Conservation (phyloP, 37 sponge, comb jelly and placozoan genomes). For the Amphimedon queenslandica region DNA sequence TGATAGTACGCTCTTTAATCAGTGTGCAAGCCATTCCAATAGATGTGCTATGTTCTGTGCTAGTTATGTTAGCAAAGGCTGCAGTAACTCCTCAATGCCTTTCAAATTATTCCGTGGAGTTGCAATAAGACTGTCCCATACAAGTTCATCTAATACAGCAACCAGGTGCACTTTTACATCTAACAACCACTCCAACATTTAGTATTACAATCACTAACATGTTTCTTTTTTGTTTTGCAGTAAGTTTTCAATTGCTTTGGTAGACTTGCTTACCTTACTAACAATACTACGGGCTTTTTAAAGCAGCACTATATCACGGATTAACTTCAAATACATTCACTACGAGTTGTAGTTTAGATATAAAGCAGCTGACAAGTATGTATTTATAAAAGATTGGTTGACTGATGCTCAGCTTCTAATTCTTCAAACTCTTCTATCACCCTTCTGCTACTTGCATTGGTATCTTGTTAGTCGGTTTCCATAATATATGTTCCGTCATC, state of each 20-base stretch:
- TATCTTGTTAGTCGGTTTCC: not conserved
- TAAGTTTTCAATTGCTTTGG: constrained; percentile 21
- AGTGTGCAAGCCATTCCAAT: not conserved
- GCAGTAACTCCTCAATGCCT: constrained; percentile 1
- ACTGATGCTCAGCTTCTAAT: not conserved
- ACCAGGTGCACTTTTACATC: not conserved
- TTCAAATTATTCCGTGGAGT: constrained; percentile 6
- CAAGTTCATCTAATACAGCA: constrained; percentile 17
- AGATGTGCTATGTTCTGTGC: not conserved
- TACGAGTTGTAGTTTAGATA: constrained; percentile 1
- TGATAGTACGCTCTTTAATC: not conserved
- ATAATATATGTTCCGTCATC: not conserved
- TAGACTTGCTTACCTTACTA: constrained; percentile 16
- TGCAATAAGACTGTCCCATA: constrained; percentile 10
- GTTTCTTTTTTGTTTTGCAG: constrained; percentile 1
- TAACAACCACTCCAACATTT: constrained; percentile 4
- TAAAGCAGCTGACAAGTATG: not conserved
- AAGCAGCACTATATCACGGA: not conserved
- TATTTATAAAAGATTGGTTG: not conserved
- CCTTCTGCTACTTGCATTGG: not conserved
- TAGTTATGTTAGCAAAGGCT: constrained; percentile 11
- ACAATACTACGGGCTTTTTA: constrained; percentile 5
- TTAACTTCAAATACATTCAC: not conserved
- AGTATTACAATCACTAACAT: constrained; percentile 6
- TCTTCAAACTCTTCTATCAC: constrained; percentile 7